Percentiles rank a stretch among this genome's conserved stretches.
Conservation (phyloP, 2,888 invertebrate species). For the Dioctria linearis region DNA sequence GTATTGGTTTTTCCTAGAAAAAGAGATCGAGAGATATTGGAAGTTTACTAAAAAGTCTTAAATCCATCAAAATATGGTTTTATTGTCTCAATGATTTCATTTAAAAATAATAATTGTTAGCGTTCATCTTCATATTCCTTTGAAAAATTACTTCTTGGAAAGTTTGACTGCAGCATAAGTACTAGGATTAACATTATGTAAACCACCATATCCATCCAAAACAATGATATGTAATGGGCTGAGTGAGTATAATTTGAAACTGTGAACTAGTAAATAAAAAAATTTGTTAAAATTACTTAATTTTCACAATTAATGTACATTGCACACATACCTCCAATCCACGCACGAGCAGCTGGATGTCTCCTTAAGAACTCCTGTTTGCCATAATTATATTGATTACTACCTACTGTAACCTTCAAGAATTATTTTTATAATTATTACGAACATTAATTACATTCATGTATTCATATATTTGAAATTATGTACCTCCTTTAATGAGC, state of each 20-base stretch:
- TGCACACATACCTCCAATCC: slow-evolving; percentile 64
- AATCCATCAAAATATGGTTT: too few species aligned
- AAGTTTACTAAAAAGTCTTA: too few species aligned
- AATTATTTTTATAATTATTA: not conserved
- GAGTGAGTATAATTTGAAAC: slow-evolving; percentile 85
- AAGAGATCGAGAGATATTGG: too few species aligned
- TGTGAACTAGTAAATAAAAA: slow-evolving; percentile 75
- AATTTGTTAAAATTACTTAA: not conserved
- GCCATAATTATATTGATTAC: slow-evolving; percentile 56
- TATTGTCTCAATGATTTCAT: too few species aligned
- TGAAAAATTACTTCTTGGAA: slow-evolving; percentile 41
- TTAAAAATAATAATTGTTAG: too few species aligned
- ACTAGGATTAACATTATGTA: slow-evolving; percentile 67
- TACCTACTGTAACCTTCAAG: slow-evolving; percentile 43
- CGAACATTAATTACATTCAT: not conserved
- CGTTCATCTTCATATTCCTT: not conserved
- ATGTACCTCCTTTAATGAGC: slow-evolving; percentile 62
- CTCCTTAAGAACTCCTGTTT: slow-evolving; percentile 61
- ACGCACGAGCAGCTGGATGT: slow-evolving; percentile 67
- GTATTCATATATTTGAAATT: not conserved
- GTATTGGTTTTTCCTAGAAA: too few species aligned
- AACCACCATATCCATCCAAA: slow-evolving; percentile 87
- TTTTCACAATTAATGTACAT: not conserved
- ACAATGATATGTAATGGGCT: slow-evolving; percentile 82
- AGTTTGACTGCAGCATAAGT: slow-evolving; percentile 63